Conservation (phyloP, 2,888 invertebrate genomes). For the Heliconius erato region DNA sequence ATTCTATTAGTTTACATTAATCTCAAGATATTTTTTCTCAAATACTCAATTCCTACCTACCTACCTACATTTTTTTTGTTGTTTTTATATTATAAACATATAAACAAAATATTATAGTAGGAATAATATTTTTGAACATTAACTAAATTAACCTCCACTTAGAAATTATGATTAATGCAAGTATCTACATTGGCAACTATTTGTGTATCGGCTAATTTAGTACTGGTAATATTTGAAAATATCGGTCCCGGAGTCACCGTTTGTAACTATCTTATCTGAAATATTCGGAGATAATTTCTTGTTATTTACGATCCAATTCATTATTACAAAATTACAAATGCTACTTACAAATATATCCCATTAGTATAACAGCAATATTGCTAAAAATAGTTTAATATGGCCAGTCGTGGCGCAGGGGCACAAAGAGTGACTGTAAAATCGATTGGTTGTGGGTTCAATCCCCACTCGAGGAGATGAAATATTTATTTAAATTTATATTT, state of each 20-base stretch:
- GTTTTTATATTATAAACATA: background rate
- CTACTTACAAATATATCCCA: background rate
- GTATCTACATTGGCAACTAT: slow-evolving; percentile 11
- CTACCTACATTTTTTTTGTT: background rate
- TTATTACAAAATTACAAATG: background rate
- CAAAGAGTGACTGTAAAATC: too few species aligned
- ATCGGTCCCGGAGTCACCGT: slow-evolving; percentile 36
- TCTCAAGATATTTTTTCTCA: too few species aligned
- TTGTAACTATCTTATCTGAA: slow-evolving; percentile 36
- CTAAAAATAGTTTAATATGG: background rate
- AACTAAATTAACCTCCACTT: background rate
- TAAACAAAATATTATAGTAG: background rate
- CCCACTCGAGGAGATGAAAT: too few species aligned
- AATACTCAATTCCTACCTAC: too few species aligned
- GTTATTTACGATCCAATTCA: slow-evolving; percentile 29
- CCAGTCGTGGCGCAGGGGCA: too few species aligned
- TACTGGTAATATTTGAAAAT: slow-evolving; percentile 27
- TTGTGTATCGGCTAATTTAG: slow-evolving; percentile 22
- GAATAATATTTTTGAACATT: background rate
- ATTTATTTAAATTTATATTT: too few species aligned
- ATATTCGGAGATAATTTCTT: slow-evolving; percentile 24
- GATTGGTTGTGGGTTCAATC: too few species aligned
- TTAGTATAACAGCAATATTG: background rate
- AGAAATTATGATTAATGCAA: background rate
- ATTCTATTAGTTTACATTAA: too few species aligned